These are phyloP conservation scores for Clarias magur DNA, from an alignment of 2,113 vertebrate species.

Conservation along the genomic window DNA sequence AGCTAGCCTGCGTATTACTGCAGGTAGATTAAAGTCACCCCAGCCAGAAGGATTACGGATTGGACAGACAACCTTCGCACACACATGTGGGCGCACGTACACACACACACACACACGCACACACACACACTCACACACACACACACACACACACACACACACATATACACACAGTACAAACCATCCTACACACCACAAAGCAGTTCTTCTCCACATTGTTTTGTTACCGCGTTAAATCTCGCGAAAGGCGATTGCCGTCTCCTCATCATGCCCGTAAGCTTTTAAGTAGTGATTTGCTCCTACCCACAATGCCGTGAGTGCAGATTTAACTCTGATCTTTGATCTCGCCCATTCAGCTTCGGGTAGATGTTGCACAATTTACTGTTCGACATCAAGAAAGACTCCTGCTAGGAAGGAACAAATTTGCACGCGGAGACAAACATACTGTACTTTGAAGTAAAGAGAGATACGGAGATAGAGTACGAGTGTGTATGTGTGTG, in stretches of 20 bases:
- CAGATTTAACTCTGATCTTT: conserved; percentile 46
- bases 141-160: neutral
- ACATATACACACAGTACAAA: neutral
- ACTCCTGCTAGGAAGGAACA: conserved; percentile 30
- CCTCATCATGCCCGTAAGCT: conserved; percentile 40
- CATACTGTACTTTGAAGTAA: conserved; percentile 3
- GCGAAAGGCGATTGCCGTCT: conserved; percentile 42
- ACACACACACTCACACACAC: neutral
- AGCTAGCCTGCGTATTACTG: conserved; percentile 67
- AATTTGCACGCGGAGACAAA: conserved; percentile 41
- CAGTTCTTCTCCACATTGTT: neutral
- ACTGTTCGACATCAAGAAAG: conserved; percentile 29
- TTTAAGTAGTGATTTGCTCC: conserved; percentile 48
- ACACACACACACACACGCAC: neutral
- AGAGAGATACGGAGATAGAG: conserved; percentile 11
- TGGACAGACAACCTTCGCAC: conserved; percentile 1
- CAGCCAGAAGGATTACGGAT: conserved; percentile 42
- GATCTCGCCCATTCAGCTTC: conserved; percentile 36
- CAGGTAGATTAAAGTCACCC: conserved; percentile 68
- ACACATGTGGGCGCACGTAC: neutral
- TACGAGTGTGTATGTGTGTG: neutral
- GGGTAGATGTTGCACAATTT: conserved; percentile 13
- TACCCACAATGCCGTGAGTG: conserved; percentile 50
- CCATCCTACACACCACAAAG: neutral
- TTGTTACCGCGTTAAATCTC: neutral